Conservation (phyloP, 2,888 invertebrate species). For the Cylloceria caligata region DNA sequence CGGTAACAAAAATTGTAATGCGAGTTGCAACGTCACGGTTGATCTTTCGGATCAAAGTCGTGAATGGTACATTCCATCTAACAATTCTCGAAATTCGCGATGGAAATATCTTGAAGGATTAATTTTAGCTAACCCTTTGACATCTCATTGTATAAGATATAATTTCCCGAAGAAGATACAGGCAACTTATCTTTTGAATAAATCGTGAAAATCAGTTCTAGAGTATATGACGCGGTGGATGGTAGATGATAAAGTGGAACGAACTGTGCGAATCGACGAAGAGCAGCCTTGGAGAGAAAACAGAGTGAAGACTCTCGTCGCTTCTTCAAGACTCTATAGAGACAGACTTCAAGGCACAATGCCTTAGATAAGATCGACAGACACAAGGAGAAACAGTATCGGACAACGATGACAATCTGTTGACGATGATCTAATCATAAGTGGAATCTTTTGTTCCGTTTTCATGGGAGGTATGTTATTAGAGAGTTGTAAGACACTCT, state of each 20-base stretch:
- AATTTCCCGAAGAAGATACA: neutral
- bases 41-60: no score
- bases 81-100: no score
- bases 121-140: no score
- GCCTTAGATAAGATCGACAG: slow-evolving; percentile 29
- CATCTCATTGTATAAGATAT: slow-evolving; percentile 14
- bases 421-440: neutral
- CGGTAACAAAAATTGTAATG: no score
- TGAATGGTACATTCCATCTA: no score
- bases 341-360: slow-evolving; percentile 17
- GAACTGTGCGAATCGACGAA: slow-evolving; percentile 17
- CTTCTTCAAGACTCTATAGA: slow-evolving; percentile 6
- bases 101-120: no score
- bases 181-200: neutral
- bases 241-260: slow-evolving; percentile 1
- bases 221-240: neutral
- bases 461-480: slow-evolving; percentile 1
- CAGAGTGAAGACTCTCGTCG: slow-evolving; percentile 22
- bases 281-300: slow-evolving; percentile 26
- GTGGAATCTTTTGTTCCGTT: slow-evolving; percentile 13
- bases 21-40: no score
- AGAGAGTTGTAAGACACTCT: slow-evolving; percentile 22
- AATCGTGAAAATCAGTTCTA: slow-evolving; percentile 15
- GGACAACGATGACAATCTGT: slow-evolving; percentile 17
- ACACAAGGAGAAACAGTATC: slow-evolving; percentile 12